Conservation (phyloP, 2,888 invertebrate genomes). For the Lasius platythorax region DNA sequence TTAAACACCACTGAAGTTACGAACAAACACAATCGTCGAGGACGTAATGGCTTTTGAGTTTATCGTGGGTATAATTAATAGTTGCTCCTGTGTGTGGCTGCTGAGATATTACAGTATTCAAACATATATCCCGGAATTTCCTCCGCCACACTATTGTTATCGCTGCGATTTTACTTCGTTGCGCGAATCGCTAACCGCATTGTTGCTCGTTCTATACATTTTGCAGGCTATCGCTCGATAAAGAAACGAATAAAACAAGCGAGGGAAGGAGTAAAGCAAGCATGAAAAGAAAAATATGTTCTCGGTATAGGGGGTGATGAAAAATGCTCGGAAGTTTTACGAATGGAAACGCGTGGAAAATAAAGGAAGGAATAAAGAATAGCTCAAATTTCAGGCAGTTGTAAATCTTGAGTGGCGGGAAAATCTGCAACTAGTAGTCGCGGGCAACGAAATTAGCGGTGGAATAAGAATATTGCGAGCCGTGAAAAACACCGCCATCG, state of each 20-base stretch:
- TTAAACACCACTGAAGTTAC: conserved; percentile 19
- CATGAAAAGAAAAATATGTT: conserved; percentile 30
- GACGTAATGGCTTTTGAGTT: conserved; percentile 45
- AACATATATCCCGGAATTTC: conserved; percentile 37
- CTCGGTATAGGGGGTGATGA: background rate
- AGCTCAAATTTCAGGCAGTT: conserved; percentile 17
- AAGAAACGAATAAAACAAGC: conserved; percentile 5
- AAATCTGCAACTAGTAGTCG: conserved; percentile 6
- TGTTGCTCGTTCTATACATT: conserved; percentile 8
- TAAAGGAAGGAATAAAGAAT: conserved; percentile 23
- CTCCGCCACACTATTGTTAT: background rate
- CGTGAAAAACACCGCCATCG: background rate
- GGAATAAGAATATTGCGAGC: background rate
- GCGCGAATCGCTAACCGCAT: conserved; percentile 14
- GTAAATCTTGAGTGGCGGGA: conserved; percentile 17
- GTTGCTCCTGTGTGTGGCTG: conserved; percentile 3
- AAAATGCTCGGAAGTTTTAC: background rate
- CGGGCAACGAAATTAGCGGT: conserved; percentile 29
- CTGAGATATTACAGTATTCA: conserved; percentile 35
- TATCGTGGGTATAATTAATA: conserved; percentile 43
- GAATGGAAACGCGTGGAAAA: background rate
- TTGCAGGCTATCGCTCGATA: conserved; percentile 3
- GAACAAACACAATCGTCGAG: conserved; percentile 25
- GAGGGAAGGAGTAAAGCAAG: conserved; percentile 12
- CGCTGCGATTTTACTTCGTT: conserved; percentile 29